phyloP scores from a whole-genome alignment of 2,797 vertebrate species.

The Ambastaia sidthimunki region DNA sequence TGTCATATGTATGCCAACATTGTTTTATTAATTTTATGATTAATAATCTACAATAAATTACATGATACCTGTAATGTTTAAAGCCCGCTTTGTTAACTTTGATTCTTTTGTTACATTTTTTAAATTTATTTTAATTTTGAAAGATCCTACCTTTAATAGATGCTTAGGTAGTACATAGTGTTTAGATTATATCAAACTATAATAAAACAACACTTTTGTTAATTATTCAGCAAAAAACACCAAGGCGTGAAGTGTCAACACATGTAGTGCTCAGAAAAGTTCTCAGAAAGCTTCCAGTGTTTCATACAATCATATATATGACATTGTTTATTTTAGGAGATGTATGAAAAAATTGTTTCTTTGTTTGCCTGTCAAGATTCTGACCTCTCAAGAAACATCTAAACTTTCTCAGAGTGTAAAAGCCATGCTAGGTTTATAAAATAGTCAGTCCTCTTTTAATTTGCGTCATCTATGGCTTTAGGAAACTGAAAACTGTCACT shows the following conservation, averaged over 20 bases:
- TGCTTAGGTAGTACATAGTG: not conserved
- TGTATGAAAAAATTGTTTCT: not conserved
- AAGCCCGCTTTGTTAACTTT: no score
- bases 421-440: not conserved
- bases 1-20: not conserved
- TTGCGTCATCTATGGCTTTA: not conserved
- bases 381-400: constrained; percentile 13
- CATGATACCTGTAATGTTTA: no score
- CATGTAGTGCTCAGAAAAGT: not conserved
- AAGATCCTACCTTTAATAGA: no score
- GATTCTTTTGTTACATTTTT: no score
- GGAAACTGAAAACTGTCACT: constrained; percentile 34
- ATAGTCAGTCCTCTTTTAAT: not conserved
- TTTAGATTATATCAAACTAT: not conserved
- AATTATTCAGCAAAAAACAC: not conserved
- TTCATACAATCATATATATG: not conserved
- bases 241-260: not conserved
- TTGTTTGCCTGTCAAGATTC: not conserved
- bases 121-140: no score
- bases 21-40: no score
- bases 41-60: no score
- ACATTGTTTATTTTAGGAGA: not conserved
- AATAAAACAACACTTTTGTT: not conserved
- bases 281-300: not conserved
- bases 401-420: not conserved